Base-by-base conservation (phyloP, 1,140 invertebrate species). In the Papilio helenus region DNA sequence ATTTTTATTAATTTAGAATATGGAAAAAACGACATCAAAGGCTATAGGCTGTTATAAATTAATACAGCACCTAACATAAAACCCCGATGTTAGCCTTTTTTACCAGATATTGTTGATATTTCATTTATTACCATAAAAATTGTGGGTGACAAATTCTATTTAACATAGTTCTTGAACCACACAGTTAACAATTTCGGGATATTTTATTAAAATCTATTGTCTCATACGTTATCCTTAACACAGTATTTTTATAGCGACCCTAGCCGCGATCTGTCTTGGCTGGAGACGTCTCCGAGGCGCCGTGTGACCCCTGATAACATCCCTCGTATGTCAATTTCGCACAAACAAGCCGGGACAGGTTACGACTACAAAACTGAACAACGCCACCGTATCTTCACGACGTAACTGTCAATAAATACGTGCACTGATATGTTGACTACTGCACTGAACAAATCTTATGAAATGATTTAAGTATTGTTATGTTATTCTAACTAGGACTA, bases 231-330 rank as follows among this genome's bases (percentile, higher is more conserved):
- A 18, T 39, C 18, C 23, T 26, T 2, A 14, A 29, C 14, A 68
- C 1, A 16, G 14, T 16, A 18, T 4, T 16, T 18, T n/a, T 0
- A 46, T 74, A 20, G 44, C 42, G 14, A 74, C 44, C 72, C 39
- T 39, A 76, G 72, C 76, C 49, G 71, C 39, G 68, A 72, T 49
- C 34, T 80, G 58, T 80, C 44, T 49, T 23, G 9, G 71, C 23
- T 29, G 0, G 23, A 4, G 72, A 46, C 74, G 55, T 77, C 46
- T 76, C 34, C 49, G 65, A 72, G 79, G 80, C 76, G 74, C 80
- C 76, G 74, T 51, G 55, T 76, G 58, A 79, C 51, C 76, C 51
- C 58, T 51, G 80, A 81, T 81, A 77, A 72, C 73, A 77, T 12
- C 71, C 65, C 44, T 77, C 81, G 16, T 76, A 18, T 51, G 23